Evolutionary conservation across 2,113 vertebrate species (phyloP).

Genomic region (Acanthochromis polyacanthus): DNA sequence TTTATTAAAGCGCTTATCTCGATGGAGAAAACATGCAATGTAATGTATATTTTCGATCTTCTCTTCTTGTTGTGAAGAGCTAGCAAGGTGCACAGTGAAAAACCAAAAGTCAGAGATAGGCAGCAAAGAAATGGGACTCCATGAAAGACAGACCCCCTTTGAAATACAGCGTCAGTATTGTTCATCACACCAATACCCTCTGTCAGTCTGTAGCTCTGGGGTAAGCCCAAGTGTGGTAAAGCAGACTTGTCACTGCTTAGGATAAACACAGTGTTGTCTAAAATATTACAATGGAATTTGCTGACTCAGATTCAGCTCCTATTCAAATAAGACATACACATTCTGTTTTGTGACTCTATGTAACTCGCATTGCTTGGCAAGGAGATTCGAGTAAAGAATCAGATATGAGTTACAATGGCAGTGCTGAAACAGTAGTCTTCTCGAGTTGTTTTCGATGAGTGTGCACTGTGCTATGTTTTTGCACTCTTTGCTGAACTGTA

Average conservation of each 20-base stretch:
- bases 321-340: neutral
- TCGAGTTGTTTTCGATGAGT: neutral
- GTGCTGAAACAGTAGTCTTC: neutral
- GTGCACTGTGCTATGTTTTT: neutral
- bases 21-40: constrained; percentile 46
- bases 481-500: neutral
- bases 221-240: constrained; percentile 23
- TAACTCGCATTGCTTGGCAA: neutral
- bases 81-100: constrained; percentile 17
- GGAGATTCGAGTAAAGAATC: neutral
- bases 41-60: constrained; percentile 37
- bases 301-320: neutral
- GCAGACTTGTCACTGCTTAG: constrained; percentile 40
- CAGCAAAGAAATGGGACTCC: constrained; percentile 11
- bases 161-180: constrained; percentile 41
- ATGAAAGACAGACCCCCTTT: constrained; percentile 34
- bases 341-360: neutral
- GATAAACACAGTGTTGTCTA: constrained; percentile 13
- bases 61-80: constrained; percentile 13
- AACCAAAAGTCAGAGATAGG: neutral
- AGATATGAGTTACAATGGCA: neutral
- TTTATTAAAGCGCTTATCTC: constrained; percentile 49
- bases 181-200: constrained; percentile 34
- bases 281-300: constrained; percentile 10
- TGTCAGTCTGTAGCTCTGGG: constrained; percentile 33